Conservation (phyloP, 2,797 vertebrate species). For the Ambastaia sidthimunki region DNA sequence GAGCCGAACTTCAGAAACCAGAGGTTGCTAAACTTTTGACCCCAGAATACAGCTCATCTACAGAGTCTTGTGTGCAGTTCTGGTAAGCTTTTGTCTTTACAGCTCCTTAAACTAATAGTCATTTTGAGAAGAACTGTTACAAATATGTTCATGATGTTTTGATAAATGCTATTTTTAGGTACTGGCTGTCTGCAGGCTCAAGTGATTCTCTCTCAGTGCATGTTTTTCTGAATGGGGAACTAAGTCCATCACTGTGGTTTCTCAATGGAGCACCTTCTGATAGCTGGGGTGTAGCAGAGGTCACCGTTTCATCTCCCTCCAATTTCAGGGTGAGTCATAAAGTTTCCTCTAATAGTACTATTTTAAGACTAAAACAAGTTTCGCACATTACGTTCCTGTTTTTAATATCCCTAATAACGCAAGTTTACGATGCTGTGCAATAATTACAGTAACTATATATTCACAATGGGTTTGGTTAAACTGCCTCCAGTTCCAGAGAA, state of each 20-base stretch:
- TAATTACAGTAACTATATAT: too few relatives aligned
- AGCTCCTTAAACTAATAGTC: background rate
- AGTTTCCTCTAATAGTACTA: background rate
- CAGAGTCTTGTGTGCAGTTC: slow-evolving; percentile 73
- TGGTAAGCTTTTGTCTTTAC: slow-evolving; percentile 68
- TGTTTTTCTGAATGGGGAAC: slow-evolving; percentile 59
- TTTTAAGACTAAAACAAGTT: too few relatives aligned
- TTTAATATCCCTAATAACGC: too few relatives aligned
- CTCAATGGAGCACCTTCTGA: slow-evolving; percentile 61
- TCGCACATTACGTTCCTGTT: background rate
- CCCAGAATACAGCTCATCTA: slow-evolving; percentile 54
- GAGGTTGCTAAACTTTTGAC: slow-evolving; percentile 71
- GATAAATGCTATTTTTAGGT: slow-evolving; percentile 64
- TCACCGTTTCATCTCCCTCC: slow-evolving; percentile 73
- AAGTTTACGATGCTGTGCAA: too few relatives aligned
- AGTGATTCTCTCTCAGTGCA: slow-evolving; percentile 67
- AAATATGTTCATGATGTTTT: background rate
- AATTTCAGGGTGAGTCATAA: slow-evolving; percentile 66
- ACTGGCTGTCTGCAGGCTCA: slow-evolving; percentile 67
- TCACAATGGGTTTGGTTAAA: too few relatives aligned
- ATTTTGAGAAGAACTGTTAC: background rate
- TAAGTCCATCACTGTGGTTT: slow-evolving; percentile 66
- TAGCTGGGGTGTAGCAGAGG: slow-evolving; percentile 76
- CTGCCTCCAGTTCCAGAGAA: too few relatives aligned
- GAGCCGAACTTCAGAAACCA: slow-evolving; percentile 42